Evolutionary conservation across 2,888 invertebrate species (phyloP).

Genomic region (Acrobasis suavella): DNA sequence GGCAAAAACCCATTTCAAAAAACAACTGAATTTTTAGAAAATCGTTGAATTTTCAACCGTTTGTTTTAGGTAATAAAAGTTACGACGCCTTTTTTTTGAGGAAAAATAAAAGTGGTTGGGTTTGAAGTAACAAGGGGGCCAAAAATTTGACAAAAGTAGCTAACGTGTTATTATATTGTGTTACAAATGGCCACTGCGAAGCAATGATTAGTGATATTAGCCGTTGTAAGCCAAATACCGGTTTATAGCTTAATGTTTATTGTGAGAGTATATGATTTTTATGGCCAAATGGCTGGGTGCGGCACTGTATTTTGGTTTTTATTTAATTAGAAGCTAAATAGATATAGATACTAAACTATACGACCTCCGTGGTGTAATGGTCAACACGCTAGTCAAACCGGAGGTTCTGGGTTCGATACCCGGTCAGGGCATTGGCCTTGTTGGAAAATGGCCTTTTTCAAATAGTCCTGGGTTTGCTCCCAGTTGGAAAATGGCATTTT

Average conservation of each 20-base stretch:
- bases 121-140: constrained; percentile 49
- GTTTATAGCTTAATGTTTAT: constrained; percentile 41
- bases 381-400: no score
- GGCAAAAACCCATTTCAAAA: constrained; percentile 34
- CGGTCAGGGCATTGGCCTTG: no score
- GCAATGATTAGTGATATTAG: constrained; percentile 67
- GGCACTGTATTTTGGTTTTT: constrained; percentile 3
- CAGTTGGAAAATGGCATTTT: no score
- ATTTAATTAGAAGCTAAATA: not conserved
- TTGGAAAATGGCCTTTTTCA: no score
- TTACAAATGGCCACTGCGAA: constrained; percentile 63
- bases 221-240: constrained; percentile 51
- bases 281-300: constrained; percentile 23
- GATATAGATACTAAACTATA: not conserved
- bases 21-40: not conserved
- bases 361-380: no score
- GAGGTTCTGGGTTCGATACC: no score
- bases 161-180: constrained; percentile 73
- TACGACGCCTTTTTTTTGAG: constrained; percentile 3
- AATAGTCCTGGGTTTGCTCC: no score
- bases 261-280: constrained; percentile 43
- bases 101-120: constrained; percentile 30
- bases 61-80: constrained; percentile 4
- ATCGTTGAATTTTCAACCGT: constrained; percentile 34
- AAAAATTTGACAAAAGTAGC: constrained; percentile 57